Evolutionary conservation across 2,113 vertebrate genomes (phyloP), one percentile per base, ranked within the genome.

Genomic region (Periophthalmodon schlosseri): DNA sequence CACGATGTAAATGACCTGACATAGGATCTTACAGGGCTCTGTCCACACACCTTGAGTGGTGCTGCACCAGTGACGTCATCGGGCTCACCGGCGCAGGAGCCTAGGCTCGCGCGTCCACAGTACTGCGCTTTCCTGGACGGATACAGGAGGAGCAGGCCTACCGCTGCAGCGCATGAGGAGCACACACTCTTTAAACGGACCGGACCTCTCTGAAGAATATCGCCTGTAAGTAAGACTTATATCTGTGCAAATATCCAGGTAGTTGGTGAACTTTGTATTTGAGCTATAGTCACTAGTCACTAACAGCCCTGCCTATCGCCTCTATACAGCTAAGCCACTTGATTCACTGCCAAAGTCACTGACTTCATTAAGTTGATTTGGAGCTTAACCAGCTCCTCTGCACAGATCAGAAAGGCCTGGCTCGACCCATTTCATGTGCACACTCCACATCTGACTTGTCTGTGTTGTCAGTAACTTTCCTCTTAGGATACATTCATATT

Each of bases 21-120:
- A 36, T 9, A 0, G 49, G 14, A 72, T 66, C 57, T 76, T 85
- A 75, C 87, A 76, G 86, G 81, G 2, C 63, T 77, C 74, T 78
- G 0, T 84, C 8, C 89, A 91, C 73, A 86, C 88, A 85, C 72
- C 84, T 75, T 73, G n/a, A 8, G 2, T 16, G 1, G 60, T 52
- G 10, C 2, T 13, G 58, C 0, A 70, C 15, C 44, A 1, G 69
- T 92, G 92, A 93, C 91, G 93, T 94, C 91, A 93, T 50, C 1
- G 72, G 2, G 73, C 74, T 77, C 80, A 86, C 80, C 79, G 77
- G 84, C 54, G 84, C 33, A n/a, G 24, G 74, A 80, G 78, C 74
- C 2, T 72, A 5, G 23, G 57, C 23, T 34, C 76, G 64, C 80
- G 77, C 75, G 56, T 34, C 68, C 73, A 50, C 75, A 71, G 47